A percentile compares a stretch with the other conserved stretches of the same genome.
These are phyloP conservation scores for Meda fulgida DNA, from an alignment of 2,797 vertebrate genomes.

Conservation along the genomic window DNA sequence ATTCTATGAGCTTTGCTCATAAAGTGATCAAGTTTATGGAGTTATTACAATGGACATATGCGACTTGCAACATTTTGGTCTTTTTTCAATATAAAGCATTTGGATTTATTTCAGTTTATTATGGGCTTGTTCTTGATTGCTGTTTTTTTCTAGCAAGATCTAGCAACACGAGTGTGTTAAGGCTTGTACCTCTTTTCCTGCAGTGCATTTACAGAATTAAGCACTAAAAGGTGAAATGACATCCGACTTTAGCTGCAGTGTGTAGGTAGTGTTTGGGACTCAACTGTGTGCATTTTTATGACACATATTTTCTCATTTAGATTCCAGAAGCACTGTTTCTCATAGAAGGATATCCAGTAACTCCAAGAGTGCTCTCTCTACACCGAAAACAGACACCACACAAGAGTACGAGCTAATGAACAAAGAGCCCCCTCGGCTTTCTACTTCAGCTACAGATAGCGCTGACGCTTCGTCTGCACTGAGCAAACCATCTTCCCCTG, in stretches of 20 bases:
- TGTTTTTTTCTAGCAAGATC: not conserved
- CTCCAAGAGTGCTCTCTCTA: slow-evolving; percentile 59
- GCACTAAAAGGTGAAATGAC: not conserved
- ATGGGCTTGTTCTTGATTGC: not conserved
- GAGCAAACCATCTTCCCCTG: slow-evolving; percentile 51
- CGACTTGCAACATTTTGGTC: not conserved
- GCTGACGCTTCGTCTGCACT: slow-evolving; percentile 27
- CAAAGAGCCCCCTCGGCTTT: slow-evolving; percentile 63
- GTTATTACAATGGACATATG: not conserved
- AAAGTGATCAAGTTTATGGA: not conserved
- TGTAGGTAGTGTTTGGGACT: not conserved
- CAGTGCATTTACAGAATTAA: not conserved
- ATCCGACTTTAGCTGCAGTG: not conserved
- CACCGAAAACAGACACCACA: slow-evolving; percentile 55
- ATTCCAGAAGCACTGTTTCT: slow-evolving; percentile 62
- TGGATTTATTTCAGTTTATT: not conserved
- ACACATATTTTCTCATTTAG: slow-evolving; percentile 54
- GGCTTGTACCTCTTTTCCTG: not conserved
- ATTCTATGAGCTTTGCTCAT: not conserved
- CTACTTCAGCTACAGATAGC: slow-evolving; percentile 37
- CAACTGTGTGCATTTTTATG: not conserved
- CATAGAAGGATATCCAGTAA: slow-evolving; percentile 61
- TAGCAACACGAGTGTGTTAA: not conserved
- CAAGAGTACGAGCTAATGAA: slow-evolving; percentile 81
- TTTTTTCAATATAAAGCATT: not conserved